These are phyloP conservation scores for Paedocypris sp. DNA, from an alignment of 2,113 vertebrate genomes.

Conservation along the genomic window DNA sequence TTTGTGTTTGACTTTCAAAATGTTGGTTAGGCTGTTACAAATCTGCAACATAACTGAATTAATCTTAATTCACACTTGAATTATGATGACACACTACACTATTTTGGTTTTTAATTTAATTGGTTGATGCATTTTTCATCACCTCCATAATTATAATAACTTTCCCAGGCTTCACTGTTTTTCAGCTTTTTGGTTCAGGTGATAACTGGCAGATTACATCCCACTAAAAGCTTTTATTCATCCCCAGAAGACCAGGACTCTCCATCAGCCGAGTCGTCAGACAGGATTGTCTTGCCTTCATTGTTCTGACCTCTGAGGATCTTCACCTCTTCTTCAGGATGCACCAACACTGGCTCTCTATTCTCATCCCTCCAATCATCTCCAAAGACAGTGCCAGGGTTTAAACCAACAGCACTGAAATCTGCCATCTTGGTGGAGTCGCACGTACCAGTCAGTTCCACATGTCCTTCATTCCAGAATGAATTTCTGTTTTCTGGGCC, in stretches of 20 bases:
- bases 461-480: constrained; percentile 44
- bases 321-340: constrained; percentile 23
- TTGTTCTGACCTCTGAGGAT: constrained; percentile 10
- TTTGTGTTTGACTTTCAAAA: too few species aligned
- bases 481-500: constrained; percentile 40
- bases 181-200: constrained; percentile 6
- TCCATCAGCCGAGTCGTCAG: constrained; percentile 52
- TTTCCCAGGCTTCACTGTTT: background rate
- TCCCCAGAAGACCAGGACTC: constrained; percentile 59
- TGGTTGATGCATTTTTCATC: too few species aligned
- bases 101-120: background rate
- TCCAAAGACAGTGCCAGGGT: constrained; percentile 34
- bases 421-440: constrained; percentile 31
- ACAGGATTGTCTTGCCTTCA: constrained; percentile 34
- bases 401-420: constrained; percentile 11
- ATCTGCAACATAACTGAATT: too few species aligned
- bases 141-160: too few species aligned
- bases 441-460: constrained; percentile 37
- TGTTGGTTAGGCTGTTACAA: too few species aligned
- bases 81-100: too few species aligned
- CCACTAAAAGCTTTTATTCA: constrained; percentile 25
- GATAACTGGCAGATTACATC: background rate
- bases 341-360: constrained; percentile 29
- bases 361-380: constrained; percentile 34
- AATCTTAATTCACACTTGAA: too few species aligned